Percentiles rank a stretch among this genome's conserved stretches.
Conservation (phyloP, 2,888 invertebrate species). For the Hyppa rectilinea region DNA sequence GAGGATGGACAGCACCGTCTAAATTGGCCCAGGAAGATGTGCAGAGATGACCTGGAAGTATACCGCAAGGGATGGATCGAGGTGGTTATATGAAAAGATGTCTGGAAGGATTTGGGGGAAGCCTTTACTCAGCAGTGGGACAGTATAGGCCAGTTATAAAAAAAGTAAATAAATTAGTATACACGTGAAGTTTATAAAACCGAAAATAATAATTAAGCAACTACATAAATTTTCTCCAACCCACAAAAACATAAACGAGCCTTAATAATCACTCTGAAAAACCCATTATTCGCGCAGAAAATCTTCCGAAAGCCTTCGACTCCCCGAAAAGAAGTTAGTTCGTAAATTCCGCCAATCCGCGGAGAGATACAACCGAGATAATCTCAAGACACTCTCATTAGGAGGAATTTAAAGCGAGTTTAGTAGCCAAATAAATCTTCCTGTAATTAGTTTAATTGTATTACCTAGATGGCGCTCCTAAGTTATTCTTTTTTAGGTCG, state of each 20-base stretch:
- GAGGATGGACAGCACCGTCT: too few relatives aligned
- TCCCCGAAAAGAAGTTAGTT: constrained; percentile 38
- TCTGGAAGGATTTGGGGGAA: too few relatives aligned
- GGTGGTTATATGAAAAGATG: too few relatives aligned
- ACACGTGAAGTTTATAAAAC: background rate
- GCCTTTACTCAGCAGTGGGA: too few relatives aligned
- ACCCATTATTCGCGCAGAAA: constrained; percentile 34
- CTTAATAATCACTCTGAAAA: constrained; percentile 36
- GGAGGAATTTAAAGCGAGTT: constrained; percentile 60
- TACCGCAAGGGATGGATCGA: too few relatives aligned
- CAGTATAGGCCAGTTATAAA: too few relatives aligned
- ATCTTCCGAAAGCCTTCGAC: constrained; percentile 30
- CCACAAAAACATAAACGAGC: constrained; percentile 37
- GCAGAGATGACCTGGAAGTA: too few relatives aligned
- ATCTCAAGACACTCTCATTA: constrained; percentile 59
- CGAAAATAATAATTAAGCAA: background rate
- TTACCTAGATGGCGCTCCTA: constrained; percentile 52
- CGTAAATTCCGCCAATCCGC: constrained; percentile 49
- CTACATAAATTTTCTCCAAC: constrained; percentile 5
- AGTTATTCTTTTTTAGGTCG: constrained; percentile 30
- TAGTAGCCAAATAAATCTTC: constrained; percentile 63
- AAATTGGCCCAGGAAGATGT: too few relatives aligned
- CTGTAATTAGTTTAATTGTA: constrained; percentile 62
- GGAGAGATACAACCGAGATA: constrained; percentile 59
- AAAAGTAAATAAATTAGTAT: background rate